These are phyloP conservation scores for Protodeltote pygarga DNA, from an alignment of 2,888 invertebrate genomes.

Conservation along the genomic window DNA sequence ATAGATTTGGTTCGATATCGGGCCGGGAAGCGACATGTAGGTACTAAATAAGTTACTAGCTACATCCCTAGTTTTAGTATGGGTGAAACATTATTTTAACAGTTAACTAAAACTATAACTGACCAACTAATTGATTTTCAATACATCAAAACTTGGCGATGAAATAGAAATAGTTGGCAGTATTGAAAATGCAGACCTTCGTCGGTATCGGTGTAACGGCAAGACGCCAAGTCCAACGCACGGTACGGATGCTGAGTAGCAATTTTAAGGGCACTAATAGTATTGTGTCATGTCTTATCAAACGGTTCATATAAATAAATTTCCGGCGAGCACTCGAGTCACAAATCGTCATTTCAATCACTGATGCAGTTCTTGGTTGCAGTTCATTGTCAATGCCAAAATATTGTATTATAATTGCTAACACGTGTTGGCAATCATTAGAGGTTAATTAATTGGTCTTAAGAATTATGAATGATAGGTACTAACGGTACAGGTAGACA, in stretches of 20 bases:
- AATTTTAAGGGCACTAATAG: slow-evolving; percentile 42
- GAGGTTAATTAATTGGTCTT: slow-evolving; percentile 30
- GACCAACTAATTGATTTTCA: slow-evolving; percentile 51
- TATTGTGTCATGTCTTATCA: slow-evolving; percentile 19
- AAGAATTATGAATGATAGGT: slow-evolving; percentile 44
- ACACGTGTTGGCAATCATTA: slow-evolving; percentile 35
- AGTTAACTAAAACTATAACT: slow-evolving; percentile 7
- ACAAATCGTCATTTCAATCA: slow-evolving; percentile 16
- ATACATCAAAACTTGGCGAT: slow-evolving; percentile 61
- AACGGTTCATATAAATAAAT: slow-evolving; percentile 21
- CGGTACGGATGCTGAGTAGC: slow-evolving; percentile 34
- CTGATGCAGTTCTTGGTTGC: slow-evolving; percentile 5
- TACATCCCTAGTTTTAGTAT: background rate
- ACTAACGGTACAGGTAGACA: slow-evolving; percentile 81
- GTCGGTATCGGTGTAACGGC: slow-evolving; percentile 60
- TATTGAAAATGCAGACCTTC: slow-evolving; percentile 66
- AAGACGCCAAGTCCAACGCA: slow-evolving; percentile 64
- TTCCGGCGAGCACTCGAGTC: background rate
- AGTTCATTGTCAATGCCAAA: slow-evolving; percentile 35
- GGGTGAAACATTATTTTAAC: slow-evolving; percentile 2
- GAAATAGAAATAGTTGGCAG: slow-evolving; percentile 73
- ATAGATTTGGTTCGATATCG: no score
- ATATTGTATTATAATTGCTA: slow-evolving; percentile 21
- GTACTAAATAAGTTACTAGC: no score
- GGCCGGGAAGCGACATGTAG: no score